Conservation (phyloP, 2,113 vertebrate species). For the Dasyurus viverrinus region DNA sequence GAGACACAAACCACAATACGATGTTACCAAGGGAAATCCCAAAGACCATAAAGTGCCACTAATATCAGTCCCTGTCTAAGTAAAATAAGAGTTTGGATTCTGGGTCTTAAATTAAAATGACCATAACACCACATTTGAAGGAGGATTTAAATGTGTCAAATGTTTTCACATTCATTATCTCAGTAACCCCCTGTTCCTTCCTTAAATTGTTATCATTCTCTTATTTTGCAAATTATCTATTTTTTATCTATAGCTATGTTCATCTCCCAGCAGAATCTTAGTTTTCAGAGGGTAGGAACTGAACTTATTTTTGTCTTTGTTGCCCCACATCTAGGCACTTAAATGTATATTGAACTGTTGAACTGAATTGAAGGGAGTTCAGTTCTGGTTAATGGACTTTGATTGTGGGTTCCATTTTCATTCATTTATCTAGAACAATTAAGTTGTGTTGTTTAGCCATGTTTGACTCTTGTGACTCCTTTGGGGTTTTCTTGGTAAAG, state of each 20-base stretch:
- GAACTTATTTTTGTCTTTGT: background rate
- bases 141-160: background rate
- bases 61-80: background rate
- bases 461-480: background rate
- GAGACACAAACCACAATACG: background rate
- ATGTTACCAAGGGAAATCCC: background rate
- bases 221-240: background rate
- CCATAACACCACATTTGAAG: background rate
- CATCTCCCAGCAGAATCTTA: background rate
- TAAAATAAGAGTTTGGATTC: background rate
- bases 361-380: background rate
- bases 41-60: background rate
- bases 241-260: background rate
- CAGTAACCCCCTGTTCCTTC: background rate
- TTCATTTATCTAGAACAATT: conserved; percentile 7
- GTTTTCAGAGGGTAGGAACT: background rate
- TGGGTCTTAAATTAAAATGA: background rate
- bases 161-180: background rate
- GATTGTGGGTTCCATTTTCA: conserved; percentile 17
- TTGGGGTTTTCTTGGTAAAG: background rate
- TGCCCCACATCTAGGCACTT: background rate
- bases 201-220: background rate
- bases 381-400: conserved; percentile 10
- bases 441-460: background rate
- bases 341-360: background rate